phyloP scores from a whole-genome alignment of 2,113 vertebrate species.

The Hippopotamus amphibius region DNA sequence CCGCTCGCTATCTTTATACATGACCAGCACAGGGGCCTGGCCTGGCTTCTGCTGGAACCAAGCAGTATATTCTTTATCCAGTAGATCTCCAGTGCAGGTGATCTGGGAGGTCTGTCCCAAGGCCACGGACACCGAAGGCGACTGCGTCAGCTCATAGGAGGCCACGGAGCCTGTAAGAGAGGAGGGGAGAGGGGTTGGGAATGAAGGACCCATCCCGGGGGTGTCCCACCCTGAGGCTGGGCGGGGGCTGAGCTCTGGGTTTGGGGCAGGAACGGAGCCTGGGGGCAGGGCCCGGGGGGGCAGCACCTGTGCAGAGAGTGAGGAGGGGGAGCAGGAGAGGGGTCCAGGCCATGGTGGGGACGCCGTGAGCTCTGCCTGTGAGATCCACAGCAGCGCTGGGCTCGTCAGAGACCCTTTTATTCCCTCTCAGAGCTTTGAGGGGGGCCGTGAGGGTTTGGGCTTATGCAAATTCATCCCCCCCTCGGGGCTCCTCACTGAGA shows the following conservation, averaged over 20 bases:
- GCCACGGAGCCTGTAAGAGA: not conserved
- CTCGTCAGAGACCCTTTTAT: not conserved
- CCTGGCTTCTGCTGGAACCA: slow-evolving; percentile 56
- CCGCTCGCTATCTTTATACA: rapidly evolving
- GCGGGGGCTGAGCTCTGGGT: no score
- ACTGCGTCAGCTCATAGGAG: slow-evolving; percentile 1
- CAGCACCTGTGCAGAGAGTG: no score
- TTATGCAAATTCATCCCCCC: not conserved
- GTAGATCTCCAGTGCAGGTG: not conserved
- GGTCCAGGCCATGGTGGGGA: not conserved
- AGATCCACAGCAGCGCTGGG: not conserved
- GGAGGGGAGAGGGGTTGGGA: no score
- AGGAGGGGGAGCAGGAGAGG: not conserved
- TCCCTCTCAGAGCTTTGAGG: not conserved
- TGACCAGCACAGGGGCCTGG: not conserved
- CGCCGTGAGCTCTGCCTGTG: rapidly evolving
- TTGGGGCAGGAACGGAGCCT: no score
- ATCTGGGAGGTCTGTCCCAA: rapidly evolving
- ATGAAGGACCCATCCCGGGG: no score
- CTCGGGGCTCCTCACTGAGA: not conserved
- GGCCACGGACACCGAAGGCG: rapidly evolving
- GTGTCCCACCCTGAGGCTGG: no score
- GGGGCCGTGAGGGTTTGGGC: not conserved
- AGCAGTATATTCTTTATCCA: rapidly evolving
- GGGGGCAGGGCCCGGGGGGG: no score